Percentiles rank a stretch among this genome's conserved stretches.
phyloP scores from a whole-genome alignment of 2,888 invertebrate species.

The Drosophila kuntzei region DNA sequence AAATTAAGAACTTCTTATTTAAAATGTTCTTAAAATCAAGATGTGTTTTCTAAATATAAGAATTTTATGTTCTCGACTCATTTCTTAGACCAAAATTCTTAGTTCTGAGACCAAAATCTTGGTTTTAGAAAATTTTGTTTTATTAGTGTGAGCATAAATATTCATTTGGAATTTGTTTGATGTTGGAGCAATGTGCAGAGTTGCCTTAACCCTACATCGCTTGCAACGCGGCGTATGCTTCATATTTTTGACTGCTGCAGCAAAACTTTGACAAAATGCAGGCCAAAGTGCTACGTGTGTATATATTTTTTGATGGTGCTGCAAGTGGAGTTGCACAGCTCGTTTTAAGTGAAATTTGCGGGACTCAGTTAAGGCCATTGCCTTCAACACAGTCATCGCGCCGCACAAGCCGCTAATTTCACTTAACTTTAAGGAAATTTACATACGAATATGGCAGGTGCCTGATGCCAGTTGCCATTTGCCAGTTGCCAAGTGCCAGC shows the following conservation, averaged over 20 bases:
- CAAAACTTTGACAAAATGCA: conserved; percentile 41
- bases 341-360: conserved; percentile 30
- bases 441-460: conserved; percentile 35
- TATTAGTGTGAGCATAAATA: too few species aligned
- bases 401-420: conserved; percentile 56
- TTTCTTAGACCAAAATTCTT: too few species aligned
- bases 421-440: conserved; percentile 47
- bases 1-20: too few species aligned
- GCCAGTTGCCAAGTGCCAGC: conserved; percentile 1
- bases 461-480: conserved; percentile 8
- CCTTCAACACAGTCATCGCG: conserved; percentile 22
- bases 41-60: too few species aligned
- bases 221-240: conserved; percentile 38
- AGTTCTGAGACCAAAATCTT: too few species aligned
- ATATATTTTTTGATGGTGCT: neutral
- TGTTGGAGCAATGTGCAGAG: conserved; percentile 29
- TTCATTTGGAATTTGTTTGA: neutral
- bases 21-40: too few species aligned
- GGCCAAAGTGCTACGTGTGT: conserved; percentile 16
- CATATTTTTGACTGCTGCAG: conserved; percentile 34
- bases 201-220: neutral
- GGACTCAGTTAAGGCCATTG: conserved; percentile 28
- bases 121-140: too few species aligned
- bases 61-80: too few species aligned
- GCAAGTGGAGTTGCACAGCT: conserved; percentile 1